phyloP scores from a whole-genome alignment of 2,113 vertebrate species.

The Pollachius pollachius region DNA sequence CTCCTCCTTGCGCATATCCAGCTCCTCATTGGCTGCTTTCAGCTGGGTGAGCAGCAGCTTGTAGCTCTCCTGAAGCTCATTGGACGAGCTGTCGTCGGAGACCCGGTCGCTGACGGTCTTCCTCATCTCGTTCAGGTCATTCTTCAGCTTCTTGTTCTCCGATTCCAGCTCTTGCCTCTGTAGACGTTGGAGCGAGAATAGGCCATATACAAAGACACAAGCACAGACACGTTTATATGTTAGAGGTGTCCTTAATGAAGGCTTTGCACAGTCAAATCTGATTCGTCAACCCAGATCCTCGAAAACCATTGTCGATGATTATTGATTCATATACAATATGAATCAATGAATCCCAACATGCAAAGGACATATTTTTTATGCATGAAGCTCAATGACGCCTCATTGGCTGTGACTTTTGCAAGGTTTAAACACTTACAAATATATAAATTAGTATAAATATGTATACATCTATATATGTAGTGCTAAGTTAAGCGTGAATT shows the following conservation, averaged over 20 bases:
- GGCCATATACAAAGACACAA: neutral
- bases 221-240: too few relatives aligned
- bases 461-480: neutral
- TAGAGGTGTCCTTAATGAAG: too few relatives aligned
- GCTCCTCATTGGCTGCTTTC: conserved; percentile 83
- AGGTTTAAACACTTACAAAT: too few relatives aligned
- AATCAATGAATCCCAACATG: too few relatives aligned
- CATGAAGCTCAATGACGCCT: too few relatives aligned
- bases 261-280: too few relatives aligned
- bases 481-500: neutral
- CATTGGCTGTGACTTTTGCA: too few relatives aligned
- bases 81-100: conserved; percentile 56
- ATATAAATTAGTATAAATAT: too few relatives aligned
- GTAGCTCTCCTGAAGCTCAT: conserved; percentile 76
- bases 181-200: conserved; percentile 11
- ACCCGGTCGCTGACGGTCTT: conserved; percentile 74
- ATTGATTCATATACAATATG: too few relatives aligned
- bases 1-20: conserved; percentile 95
- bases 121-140: conserved; percentile 88
- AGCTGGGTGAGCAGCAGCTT: conserved; percentile 86
- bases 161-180: conserved; percentile 94
- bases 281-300: too few relatives aligned
- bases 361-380: too few relatives aligned
- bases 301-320: too few relatives aligned
- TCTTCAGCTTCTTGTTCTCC: conserved; percentile 95